These are phyloP conservation scores for Vicugna pacos DNA, from an alignment of 2,113 vertebrate species.

Conservation along the genomic window DNA sequence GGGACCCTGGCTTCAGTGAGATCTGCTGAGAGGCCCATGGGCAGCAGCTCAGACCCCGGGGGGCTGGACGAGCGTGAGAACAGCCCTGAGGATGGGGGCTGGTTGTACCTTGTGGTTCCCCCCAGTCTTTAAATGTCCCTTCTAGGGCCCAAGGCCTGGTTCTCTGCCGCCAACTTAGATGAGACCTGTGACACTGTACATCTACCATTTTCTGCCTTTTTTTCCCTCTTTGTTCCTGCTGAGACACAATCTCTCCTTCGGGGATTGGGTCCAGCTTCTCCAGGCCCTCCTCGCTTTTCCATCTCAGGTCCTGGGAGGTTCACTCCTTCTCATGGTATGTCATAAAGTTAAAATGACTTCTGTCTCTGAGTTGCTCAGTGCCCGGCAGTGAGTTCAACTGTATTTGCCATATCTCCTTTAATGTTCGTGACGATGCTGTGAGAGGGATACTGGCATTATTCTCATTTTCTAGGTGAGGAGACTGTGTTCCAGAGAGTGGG, in stretches of 20 bases:
- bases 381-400: not conserved
- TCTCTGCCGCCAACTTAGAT: not conserved
- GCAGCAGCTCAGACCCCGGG: too few species aligned
- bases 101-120: not conserved
- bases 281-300: not conserved
- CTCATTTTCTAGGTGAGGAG: not conserved
- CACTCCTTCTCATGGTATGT: not conserved
- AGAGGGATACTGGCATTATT: not conserved
- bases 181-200: not conserved
- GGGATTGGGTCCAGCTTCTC: not conserved
- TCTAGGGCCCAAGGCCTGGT: too few species aligned
- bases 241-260: not conserved
- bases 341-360: not conserved
- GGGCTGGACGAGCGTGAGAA: not conserved
- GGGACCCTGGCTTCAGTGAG: not conserved
- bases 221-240: not conserved
- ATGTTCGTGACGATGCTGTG: not conserved
- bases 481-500: not conserved
- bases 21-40: not conserved
- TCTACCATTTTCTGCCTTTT: not conserved
- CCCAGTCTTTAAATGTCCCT: not conserved
- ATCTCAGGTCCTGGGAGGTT: not conserved
- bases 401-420: not conserved
- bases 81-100: not conserved
- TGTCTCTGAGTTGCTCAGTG: not conserved